A percentile compares a stretch with the other conserved stretches of the same genome.
Conservation (phyloP, 1,140 invertebrate species). For the Zaprionus ornatus region DNA sequence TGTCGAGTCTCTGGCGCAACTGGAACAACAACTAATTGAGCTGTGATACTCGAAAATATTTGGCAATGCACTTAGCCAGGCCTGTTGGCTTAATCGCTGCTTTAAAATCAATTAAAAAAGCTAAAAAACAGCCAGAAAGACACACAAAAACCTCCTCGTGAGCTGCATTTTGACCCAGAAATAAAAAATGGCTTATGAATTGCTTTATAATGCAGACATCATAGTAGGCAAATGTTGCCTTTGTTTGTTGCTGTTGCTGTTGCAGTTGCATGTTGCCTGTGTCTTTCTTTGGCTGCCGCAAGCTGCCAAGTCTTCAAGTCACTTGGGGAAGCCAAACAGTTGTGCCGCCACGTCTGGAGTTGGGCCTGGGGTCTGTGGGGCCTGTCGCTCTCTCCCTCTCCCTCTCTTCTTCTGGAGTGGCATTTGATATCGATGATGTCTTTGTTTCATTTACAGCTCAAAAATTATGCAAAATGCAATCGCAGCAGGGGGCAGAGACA, state of each 20-base stretch:
- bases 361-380: background rate
- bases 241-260: constrained; percentile 12
- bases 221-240: constrained; percentile 16
- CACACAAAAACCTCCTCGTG: constrained; percentile 1
- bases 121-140: background rate
- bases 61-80: constrained; percentile 18
- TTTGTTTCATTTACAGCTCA: constrained; percentile 72
- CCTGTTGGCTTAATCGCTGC: constrained; percentile 13
- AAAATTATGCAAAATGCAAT: constrained; percentile 48
- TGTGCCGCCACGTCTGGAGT: constrained; percentile 22
- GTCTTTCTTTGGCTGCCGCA: constrained; percentile 11
- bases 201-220: constrained; percentile 27
- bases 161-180: constrained; percentile 45
- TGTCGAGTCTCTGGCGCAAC: constrained; percentile 6
- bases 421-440: constrained; percentile 80
- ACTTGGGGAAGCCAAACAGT: constrained; percentile 59
- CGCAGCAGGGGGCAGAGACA: constrained; percentile 48
- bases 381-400: constrained; percentile 6
- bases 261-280: background rate
- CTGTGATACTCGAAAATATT: constrained; percentile 24
- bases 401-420: constrained; percentile 33
- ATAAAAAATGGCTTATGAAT: constrained; percentile 25
- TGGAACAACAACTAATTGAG: constrained; percentile 30
- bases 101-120: constrained; percentile 46
- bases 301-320: constrained; percentile 4